Percentiles rank a stretch among this genome's conserved stretches.
These are phyloP conservation scores for Megalops atlanticus DNA, from an alignment of 2,113 vertebrate species.

Conservation along the genomic window DNA sequence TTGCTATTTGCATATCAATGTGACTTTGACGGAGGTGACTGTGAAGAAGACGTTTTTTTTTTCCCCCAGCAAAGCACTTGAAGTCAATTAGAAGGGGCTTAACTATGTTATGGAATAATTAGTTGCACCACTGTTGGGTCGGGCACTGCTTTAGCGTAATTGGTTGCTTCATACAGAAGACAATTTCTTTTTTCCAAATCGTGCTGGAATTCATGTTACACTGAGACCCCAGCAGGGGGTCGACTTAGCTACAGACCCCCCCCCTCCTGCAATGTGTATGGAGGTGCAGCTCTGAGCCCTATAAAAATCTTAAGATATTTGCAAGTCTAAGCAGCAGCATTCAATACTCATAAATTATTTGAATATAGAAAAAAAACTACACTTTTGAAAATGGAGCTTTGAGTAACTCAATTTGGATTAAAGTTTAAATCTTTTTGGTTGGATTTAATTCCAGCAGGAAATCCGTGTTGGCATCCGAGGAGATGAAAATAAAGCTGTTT, in stretches of 20 bases:
- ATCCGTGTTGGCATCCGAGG: background rate
- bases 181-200: background rate
- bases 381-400: background rate
- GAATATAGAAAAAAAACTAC: conserved; percentile 7
- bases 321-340: conserved; percentile 21
- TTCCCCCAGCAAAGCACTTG: conserved; percentile 32
- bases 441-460: background rate
- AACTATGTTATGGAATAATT: conserved; percentile 24
- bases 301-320: conserved; percentile 11
- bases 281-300: background rate
- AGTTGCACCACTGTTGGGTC: conserved; percentile 24
- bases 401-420: conserved; percentile 13
- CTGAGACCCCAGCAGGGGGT: conserved; percentile 8
- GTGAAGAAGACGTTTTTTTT: conserved; percentile 23
- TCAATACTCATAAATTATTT: conserved; percentile 20
- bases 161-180: conserved; percentile 25
- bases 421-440: conserved; percentile 11
- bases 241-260: conserved; percentile 13
- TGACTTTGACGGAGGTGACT: conserved; percentile 41
- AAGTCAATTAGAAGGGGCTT: conserved; percentile 20
- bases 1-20: conserved; percentile 47
- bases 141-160: conserved; percentile 25
- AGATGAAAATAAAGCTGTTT: background rate
- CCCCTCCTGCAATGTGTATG: background rate
- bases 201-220: conserved; percentile 34